Conservation (phyloP, 2,797 vertebrate genomes). For the Diplodus sargus region DNA sequence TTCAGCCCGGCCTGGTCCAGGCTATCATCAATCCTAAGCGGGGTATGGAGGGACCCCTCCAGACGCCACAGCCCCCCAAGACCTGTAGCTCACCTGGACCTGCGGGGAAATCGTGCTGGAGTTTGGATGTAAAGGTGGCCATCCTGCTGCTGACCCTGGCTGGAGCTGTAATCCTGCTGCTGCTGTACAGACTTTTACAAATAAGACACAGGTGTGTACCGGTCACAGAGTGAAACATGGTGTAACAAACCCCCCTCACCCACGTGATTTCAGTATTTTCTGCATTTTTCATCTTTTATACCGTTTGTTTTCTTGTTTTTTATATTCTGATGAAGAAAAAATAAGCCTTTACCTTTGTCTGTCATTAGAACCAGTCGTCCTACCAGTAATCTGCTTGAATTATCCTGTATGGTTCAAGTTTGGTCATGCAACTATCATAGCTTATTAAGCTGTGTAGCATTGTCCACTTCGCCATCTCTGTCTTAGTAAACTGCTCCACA, state of each 20-base stretch:
- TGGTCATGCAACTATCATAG: too few relatives aligned
- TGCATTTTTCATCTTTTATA: too few relatives aligned
- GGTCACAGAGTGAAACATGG: neutral
- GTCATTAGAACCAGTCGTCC: too few relatives aligned
- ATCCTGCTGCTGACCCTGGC: slow-evolving; percentile 77
- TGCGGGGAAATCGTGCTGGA: slow-evolving; percentile 66
- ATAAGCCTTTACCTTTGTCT: too few relatives aligned
- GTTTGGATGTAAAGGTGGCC: slow-evolving; percentile 69
- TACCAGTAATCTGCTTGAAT: too few relatives aligned
- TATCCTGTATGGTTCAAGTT: too few relatives aligned
- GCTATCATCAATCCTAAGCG: slow-evolving; percentile 48
- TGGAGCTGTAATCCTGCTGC: slow-evolving; percentile 78
- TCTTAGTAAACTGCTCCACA: too few relatives aligned
- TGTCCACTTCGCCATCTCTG: too few relatives aligned
- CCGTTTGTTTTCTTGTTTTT: neutral
- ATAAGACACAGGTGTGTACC: slow-evolving; percentile 77
- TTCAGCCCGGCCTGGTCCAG: slow-evolving; percentile 11
- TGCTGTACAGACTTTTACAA: slow-evolving; percentile 80
- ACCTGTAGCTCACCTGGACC: slow-evolving; percentile 57
- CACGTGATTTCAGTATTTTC: too few relatives aligned
- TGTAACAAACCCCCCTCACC: neutral
- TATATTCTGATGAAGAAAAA: neutral
- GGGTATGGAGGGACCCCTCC: slow-evolving; percentile 49
- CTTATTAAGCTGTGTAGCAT: too few relatives aligned
- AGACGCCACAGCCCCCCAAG: slow-evolving; percentile 51